Conservation (phyloP, 92 coral and sea anemone genomes). For the Epizoanthus rinbou region DNA sequence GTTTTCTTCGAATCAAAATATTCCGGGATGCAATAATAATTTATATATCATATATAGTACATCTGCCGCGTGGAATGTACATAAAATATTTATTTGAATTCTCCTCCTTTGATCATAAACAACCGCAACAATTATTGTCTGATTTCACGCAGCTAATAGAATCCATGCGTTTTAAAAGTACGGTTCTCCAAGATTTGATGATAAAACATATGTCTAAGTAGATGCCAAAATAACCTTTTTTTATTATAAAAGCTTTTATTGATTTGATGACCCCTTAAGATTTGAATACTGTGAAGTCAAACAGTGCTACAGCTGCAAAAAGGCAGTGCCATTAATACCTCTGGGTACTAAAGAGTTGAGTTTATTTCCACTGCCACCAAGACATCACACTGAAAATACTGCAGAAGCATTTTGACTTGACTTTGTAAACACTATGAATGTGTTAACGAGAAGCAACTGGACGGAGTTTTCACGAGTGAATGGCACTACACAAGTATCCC, state of each 20-base stretch:
- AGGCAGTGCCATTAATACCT: not conserved
- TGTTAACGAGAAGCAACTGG: not conserved
- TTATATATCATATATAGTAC: not conserved
- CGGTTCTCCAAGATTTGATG: not conserved
- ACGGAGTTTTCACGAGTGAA: not conserved
- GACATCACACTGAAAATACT: not conserved
- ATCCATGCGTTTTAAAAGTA: not conserved
- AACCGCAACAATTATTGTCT: not conserved
- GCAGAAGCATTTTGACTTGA: not conserved
- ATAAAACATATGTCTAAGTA: not conserved
- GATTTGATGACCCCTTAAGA: not conserved
- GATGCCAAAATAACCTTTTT: not conserved
- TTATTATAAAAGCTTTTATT: not conserved
- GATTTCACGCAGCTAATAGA: not conserved
- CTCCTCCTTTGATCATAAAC: not conserved
- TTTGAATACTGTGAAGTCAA: not conserved
- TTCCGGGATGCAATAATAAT: too few relatives aligned
- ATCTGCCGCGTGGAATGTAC: not conserved
- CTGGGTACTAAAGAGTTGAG: not conserved
- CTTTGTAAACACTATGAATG: not conserved
- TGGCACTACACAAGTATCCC: not conserved
- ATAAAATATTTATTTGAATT: not conserved
- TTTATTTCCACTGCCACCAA: not conserved
- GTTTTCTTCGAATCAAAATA: not conserved
- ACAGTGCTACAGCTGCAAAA: not conserved